Base-by-base conservation (phyloP, 2,888 invertebrate genomes). In the Dyspetes luteomarginatus region DNA sequence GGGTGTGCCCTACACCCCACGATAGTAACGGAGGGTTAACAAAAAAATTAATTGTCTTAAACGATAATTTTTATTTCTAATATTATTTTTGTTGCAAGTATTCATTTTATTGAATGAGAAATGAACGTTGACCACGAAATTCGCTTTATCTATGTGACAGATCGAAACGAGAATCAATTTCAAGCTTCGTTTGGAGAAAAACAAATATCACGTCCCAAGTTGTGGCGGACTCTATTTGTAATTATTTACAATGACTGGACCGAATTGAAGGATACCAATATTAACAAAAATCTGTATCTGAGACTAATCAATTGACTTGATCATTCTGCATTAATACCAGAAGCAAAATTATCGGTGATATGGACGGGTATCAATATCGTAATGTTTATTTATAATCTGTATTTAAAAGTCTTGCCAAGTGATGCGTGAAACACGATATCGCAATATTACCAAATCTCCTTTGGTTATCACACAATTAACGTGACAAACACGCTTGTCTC, bases 401-500 rank as follows among this genome's bases (percentile, higher is more conserved):
- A 19, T 22, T 56, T 26, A 26, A 17, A 56, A 67, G 26, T 15
- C 56, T 26, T 69, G 56, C 56, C 68, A 12, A 55, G 68, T 69
- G n/a, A 28, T 7, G 9, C 26, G 41, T 15, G 5, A 56, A 43
- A n/a, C n/a, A n/a, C 17, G 48, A 30, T 60, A 60, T 71, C 48
- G 12, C 58, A 60, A 60, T 17, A 15, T 17, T n/a, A 50, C 43
- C 26, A 58, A 58, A 48, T 58, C 26, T 1, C 22, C 26, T 43
- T 48, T 22, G 3, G 19, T 58, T 45, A 24, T 30, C 48, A 12
- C 22, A n/a, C 48, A 22, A 15, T 22, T 5, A 22, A 71, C 48
- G 41, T 41, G 55, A 45, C 43, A 69, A 56, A 69, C 43, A 56
- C n/a, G n/a, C 30, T 5, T 17, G 58, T 71, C 58, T 71, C 48